Evolutionary conservation across 2,113 vertebrate genomes (phyloP).

Genomic region (Sceloporus tristichus): DNA sequence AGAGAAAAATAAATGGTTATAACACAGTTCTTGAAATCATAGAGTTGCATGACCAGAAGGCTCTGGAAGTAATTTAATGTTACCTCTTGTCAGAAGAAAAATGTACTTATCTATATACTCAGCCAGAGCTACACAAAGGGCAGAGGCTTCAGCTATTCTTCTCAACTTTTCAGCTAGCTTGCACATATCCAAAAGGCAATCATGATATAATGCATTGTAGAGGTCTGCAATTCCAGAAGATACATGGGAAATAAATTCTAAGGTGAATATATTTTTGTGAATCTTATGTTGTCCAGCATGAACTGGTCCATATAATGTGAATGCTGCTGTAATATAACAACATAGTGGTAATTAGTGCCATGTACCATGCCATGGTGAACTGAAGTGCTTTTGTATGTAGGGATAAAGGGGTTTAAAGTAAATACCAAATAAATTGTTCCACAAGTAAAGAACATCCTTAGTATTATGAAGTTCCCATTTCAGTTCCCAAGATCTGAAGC

Average conservation of each 20-base stretch:
- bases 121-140: not conserved
- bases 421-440: too few relatives aligned
- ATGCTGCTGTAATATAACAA: not conserved
- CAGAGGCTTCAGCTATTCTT: not conserved
- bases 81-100: not conserved
- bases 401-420: too few relatives aligned
- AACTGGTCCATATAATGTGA: not conserved
- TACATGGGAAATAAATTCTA: not conserved
- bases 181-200: not conserved
- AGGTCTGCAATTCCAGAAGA: not conserved
- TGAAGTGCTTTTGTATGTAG: too few relatives aligned
- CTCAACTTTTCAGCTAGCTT: not conserved
- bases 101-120: not conserved
- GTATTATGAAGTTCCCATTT: too few relatives aligned
- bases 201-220: not conserved
- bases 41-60: not conserved
- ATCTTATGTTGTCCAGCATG: not conserved
- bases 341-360: not conserved
- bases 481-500: too few relatives aligned
- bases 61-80: slow-evolving; percentile 2
- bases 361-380: not conserved
- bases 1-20: not conserved
- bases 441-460: too few relatives aligned
- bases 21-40: not conserved
- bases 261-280: not conserved